Conservation (phyloP, 2,113 vertebrate species). For the Plotosus lineatus region DNA sequence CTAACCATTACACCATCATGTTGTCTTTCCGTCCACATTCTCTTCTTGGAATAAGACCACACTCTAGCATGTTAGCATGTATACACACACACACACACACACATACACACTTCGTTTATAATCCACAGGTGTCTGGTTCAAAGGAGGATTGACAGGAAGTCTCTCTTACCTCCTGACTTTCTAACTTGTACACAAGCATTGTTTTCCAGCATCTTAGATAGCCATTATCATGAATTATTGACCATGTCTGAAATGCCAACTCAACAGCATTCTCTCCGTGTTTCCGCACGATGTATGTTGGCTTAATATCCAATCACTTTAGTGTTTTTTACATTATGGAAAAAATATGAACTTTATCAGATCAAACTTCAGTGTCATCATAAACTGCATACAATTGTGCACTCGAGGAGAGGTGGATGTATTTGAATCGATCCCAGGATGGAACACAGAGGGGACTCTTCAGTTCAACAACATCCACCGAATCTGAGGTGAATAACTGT, state of each 20-base stretch:
- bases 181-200: background rate
- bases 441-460: no score
- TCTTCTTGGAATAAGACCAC: background rate
- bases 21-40: no score
- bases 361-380: no score
- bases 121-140: background rate
- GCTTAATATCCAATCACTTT: background rate
- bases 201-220: background rate
- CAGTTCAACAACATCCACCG: no score
- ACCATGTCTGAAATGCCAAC: background rate
- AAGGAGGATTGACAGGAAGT: background rate
- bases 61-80: no score
- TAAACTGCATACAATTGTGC: no score
- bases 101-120: background rate
- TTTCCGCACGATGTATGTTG: background rate
- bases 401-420: no score
- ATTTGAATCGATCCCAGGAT: no score
- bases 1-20: no score
- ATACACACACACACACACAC: background rate
- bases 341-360: no score
- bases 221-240: constrained; percentile 17
- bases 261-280: background rate
- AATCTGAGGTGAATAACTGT: no score
- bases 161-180: background rate
- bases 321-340: background rate